phyloP scores from a whole-genome alignment of 2,888 invertebrate genomes.

The Trissonchulus sp. region DNA sequence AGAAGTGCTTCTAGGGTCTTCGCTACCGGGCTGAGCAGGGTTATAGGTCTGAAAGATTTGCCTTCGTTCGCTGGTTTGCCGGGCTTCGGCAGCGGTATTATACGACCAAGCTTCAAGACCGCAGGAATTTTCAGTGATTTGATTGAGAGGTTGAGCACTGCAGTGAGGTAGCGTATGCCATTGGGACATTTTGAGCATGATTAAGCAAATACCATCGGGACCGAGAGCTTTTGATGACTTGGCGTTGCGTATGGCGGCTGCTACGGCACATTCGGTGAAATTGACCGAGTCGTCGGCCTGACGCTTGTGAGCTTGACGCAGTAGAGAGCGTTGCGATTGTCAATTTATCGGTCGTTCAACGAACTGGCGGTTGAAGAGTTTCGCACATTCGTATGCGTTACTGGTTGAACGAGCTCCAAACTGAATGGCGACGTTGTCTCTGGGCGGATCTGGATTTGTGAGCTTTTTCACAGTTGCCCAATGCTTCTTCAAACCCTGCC shows the following conservation, averaged over 20 bases:
- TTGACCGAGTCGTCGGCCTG: too few species aligned
- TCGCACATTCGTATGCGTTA: too few species aligned
- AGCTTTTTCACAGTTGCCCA: too few species aligned
- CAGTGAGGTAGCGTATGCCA: not conserved
- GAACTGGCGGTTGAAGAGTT: too few species aligned
- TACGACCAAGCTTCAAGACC: not conserved
- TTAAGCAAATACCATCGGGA: not conserved
- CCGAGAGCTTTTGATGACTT: slow-evolving; percentile 16
- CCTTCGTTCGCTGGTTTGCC: slow-evolving; percentile 10
- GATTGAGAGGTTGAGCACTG: not conserved
- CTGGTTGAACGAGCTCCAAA: too few species aligned
- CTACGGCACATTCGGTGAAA: not conserved
- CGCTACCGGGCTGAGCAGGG: not conserved
- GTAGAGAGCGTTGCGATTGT: too few species aligned
- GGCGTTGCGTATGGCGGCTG: not conserved
- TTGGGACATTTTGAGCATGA: not conserved
- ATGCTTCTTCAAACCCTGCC: too few species aligned
- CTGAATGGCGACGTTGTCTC: too few species aligned
- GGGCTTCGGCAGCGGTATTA: slow-evolving; percentile 14
- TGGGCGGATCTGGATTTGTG: too few species aligned
- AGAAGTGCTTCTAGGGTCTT: not conserved
- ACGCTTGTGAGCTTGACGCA: too few species aligned
- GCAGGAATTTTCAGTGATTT: not conserved
- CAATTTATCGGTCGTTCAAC: too few species aligned
- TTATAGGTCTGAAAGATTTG: slow-evolving; percentile 4